These are phyloP conservation scores for Ericerus pela DNA, from an alignment of 1,140 invertebrate genomes.

Conservation along the genomic window DNA sequence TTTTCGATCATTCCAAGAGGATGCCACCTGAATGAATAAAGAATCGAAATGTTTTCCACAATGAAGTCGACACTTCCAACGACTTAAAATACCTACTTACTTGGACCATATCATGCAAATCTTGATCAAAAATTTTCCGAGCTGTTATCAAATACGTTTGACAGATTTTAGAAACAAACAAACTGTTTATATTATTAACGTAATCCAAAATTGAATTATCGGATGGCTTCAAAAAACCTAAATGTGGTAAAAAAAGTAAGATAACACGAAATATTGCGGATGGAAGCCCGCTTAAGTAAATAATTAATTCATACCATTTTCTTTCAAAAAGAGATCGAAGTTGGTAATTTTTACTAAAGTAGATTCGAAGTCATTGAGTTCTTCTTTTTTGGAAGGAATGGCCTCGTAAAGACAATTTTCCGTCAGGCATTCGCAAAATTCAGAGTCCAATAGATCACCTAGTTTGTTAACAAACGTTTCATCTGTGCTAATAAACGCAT, in stretches of 20 bases:
- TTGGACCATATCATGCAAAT: slow-evolving; percentile 59
- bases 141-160: slow-evolving; percentile 54
- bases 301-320: background rate
- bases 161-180: slow-evolving; percentile 65
- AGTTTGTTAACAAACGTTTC: slow-evolving; percentile 3
- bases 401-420: slow-evolving; percentile 3
- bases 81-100: slow-evolving; percentile 24
- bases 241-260: too few species aligned
- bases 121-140: slow-evolving; percentile 57
- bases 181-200: slow-evolving; percentile 54
- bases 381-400: background rate
- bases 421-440: background rate
- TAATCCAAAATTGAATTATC: slow-evolving; percentile 45
- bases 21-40: too few species aligned
- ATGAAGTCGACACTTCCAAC: background rate
- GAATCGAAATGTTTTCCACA: too few species aligned
- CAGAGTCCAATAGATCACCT: background rate
- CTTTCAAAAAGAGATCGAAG: background rate
- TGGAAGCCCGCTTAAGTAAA: background rate
- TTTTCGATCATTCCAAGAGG: too few species aligned
- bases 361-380: background rate
- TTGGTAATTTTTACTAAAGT: background rate
- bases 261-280: background rate
- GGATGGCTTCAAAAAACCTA: slow-evolving; percentile 36
- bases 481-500: background rate